Evolutionary conservation across 1,140 invertebrate genomes (phyloP).

Genomic region (Leptopilina clavipes): DNA sequence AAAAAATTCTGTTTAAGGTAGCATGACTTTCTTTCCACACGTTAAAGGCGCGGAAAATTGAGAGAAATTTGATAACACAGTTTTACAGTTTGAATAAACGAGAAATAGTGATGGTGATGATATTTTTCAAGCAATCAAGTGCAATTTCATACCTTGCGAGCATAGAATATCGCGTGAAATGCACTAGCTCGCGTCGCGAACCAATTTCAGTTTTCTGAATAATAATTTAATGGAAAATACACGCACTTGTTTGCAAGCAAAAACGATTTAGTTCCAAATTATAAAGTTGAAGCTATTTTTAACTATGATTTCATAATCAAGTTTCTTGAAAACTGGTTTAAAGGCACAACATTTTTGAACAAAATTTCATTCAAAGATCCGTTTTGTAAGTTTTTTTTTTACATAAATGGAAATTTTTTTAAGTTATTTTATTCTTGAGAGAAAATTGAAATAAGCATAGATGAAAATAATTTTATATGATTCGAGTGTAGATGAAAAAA

Average conservation of each 20-base stretch:
- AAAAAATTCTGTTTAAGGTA: neutral
- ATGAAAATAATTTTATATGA: neutral
- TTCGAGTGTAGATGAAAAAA: neutral
- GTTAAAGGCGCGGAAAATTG: conserved; percentile 10
- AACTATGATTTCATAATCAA: conserved; percentile 14
- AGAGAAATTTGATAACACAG: conserved; percentile 16
- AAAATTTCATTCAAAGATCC: neutral
- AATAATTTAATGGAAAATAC: neutral
- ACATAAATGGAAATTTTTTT: too few relatives aligned
- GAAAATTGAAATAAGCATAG: neutral
- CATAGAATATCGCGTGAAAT: conserved; percentile 1
- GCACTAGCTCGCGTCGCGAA: neutral
- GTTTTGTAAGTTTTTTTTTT: too few relatives aligned
- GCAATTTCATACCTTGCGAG: neutral
- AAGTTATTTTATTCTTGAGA: too few relatives aligned
- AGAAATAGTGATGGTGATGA: neutral
- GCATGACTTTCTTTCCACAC: neutral
- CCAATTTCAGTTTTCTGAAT: conserved; percentile 15
- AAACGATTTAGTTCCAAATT: neutral
- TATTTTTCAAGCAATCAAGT: conserved; percentile 13
- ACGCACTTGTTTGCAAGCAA: neutral
- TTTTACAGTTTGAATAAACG: neutral
- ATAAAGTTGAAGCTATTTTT: conserved; percentile 9
- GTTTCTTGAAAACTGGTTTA: conserved; percentile 7
- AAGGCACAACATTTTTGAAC: too few relatives aligned